Conservation (phyloP, 2,888 invertebrate species). For the Acanthosepion lycidas region DNA sequence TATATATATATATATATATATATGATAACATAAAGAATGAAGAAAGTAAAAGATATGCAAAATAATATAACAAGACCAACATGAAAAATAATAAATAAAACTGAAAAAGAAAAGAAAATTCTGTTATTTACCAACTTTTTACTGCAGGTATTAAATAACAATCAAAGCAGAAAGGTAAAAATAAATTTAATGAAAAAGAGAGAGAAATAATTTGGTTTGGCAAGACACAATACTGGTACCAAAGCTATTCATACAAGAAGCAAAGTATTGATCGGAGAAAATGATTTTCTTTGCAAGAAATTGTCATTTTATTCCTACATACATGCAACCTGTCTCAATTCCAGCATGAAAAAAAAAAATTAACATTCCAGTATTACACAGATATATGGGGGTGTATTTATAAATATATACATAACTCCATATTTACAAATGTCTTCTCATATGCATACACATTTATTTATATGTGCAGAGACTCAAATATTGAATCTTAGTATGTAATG, state of each 20-base stretch:
- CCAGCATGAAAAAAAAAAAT: not conserved
- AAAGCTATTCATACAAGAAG: constrained; percentile 23
- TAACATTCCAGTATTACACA: not conserved
- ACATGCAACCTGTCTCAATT: not conserved
- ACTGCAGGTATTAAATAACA: not conserved
- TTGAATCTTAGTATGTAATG: too few species aligned
- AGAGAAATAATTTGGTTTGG: not conserved
- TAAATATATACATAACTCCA: too few species aligned
- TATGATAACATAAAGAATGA: too few species aligned
- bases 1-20: too few species aligned
- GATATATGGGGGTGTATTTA: not conserved
- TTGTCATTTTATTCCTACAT: not conserved
- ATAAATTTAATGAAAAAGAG: not conserved
- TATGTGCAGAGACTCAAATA: too few species aligned
- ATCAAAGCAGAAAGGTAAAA: not conserved
- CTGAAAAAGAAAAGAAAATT: not conserved
- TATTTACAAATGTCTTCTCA: too few species aligned
- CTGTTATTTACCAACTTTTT: not conserved
- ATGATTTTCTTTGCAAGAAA: not conserved
- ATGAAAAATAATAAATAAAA: not conserved
- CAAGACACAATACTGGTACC: not conserved
- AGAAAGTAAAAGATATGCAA: too few species aligned
- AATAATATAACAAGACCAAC: not conserved
- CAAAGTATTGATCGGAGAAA: not conserved
- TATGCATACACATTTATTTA: too few species aligned